Evolutionary conservation across 2,113 vertebrate species (phyloP), one percentile per base, ranked within the genome.

Genomic region (Corythoichthys intestinalis): DNA sequence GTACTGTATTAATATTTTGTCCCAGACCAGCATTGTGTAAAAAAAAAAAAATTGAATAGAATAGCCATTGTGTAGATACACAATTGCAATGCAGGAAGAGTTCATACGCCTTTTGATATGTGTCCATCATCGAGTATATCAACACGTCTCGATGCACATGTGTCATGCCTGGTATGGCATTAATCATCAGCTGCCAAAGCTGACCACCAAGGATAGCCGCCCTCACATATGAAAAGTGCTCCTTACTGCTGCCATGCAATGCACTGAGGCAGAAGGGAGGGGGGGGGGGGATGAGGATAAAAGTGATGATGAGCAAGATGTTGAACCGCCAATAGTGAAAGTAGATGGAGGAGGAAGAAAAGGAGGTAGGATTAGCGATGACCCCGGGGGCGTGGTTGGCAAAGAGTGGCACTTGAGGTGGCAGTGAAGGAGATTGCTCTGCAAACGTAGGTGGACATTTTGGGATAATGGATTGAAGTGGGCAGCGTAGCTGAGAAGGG

Each of bases 161-260:
- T 85, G 85, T 84, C 83, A 88, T 75, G 79, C 88, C 89, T 89
- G 90, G 88, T 91, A 78, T 71, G 83, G 79, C 88, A 92, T 91
- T 90, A 92, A 92, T 92, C 87, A 89, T 83, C 72, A 69, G 77
- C 38, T 70, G 82, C 80, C 82, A 65, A 71, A 75, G 47, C 63
- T 79, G 85, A 83, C 73, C 77, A 56, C 82, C 87, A 88, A 92
- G 91, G 90, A 91, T 87, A 83, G 86, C 78, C 65, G 76, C 86
- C 79, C 70, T 86, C 56, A 54, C 68, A 79, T 81, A 89, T 86
- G 86, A 85, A 86, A 88, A 86, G 87, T 69, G 54, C 61, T 78
- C 75, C 73, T 75, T 69, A 67, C 70, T 74, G 78, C 79, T 81
- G 78, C 81, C 81, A 69, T 74, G 66, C 76, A 76, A 71, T 77